phyloP scores from a whole-genome alignment of 2,888 invertebrate genomes.

The Phalangium opilio region DNA sequence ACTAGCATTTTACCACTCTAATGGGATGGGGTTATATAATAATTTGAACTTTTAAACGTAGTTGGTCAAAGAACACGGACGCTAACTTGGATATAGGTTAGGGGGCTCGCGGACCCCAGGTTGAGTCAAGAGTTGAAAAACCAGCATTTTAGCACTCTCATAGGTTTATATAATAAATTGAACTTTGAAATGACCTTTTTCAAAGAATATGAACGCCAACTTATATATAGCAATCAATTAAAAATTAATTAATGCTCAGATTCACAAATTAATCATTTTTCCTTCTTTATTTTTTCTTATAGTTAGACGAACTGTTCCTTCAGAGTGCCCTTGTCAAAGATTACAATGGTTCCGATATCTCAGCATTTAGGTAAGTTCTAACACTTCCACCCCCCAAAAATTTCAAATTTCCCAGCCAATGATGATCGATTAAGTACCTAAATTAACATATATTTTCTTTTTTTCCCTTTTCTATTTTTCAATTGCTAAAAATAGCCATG shows the following conservation, averaged over 20 bases:
- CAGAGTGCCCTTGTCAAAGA: constrained; percentile 14
- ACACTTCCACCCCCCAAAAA: background rate
- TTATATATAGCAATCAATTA: too few relatives aligned
- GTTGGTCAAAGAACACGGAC: too few relatives aligned
- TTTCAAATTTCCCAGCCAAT: background rate
- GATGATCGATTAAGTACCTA: background rate
- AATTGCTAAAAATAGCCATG: constrained; percentile 7
- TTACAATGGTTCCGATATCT: constrained; percentile 14
- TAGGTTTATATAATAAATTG: too few relatives aligned
- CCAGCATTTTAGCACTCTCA: too few relatives aligned
- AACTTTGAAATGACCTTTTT: background rate
- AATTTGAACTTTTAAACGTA: too few relatives aligned
- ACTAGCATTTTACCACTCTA: too few relatives aligned
- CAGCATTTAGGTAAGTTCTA: constrained; percentile 13
- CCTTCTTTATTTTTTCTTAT: constrained; percentile 1
- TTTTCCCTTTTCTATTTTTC: background rate
- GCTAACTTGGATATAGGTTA: too few relatives aligned
- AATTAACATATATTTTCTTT: background rate
- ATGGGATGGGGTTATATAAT: too few relatives aligned
- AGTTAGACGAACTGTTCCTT: constrained; percentile 17
- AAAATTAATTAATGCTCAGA: background rate
- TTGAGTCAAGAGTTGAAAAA: too few relatives aligned
- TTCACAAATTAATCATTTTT: too few relatives aligned
- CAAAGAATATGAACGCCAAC: too few relatives aligned
- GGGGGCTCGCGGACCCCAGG: too few relatives aligned